These are phyloP conservation scores for Heterotis niloticus DNA, from an alignment of 2,113 vertebrate genomes.

Conservation along the genomic window DNA sequence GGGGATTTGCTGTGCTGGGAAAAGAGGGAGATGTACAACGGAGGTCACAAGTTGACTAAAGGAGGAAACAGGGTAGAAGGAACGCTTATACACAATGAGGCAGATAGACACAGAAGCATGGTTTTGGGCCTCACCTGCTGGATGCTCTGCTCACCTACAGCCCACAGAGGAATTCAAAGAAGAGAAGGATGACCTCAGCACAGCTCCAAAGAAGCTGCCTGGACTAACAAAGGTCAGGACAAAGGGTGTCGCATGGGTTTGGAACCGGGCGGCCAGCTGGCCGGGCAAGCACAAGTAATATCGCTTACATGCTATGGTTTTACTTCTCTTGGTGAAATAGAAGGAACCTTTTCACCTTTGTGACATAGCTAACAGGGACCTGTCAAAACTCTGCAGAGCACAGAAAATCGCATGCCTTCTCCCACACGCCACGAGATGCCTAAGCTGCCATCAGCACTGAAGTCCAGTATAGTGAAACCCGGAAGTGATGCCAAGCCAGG, in stretches of 20 bases:
- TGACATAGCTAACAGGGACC: neutral
- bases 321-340: neutral
- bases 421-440: conserved; percentile 41
- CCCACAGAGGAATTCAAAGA: conserved; percentile 29
- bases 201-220: conserved; percentile 34
- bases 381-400: conserved; percentile 38
- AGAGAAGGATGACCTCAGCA: conserved; percentile 35
- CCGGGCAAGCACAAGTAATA: too few species aligned
- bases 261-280: too few species aligned
- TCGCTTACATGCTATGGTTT: too few species aligned
- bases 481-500: conserved; percentile 16
- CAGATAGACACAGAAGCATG: too few species aligned
- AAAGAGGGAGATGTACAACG: too few species aligned
- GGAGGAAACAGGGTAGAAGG: too few species aligned
- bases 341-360: too few species aligned
- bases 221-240: conserved; percentile 24
- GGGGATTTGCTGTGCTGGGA: too few species aligned
- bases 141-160: conserved; percentile 34
- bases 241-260: too few species aligned
- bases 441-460: conserved; percentile 32
- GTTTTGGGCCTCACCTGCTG: neutral
- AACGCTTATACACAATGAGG: too few species aligned
- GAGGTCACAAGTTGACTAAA: too few species aligned
- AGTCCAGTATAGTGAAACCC: conserved; percentile 34
- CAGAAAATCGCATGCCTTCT: conserved; percentile 42